Conservation (phyloP, 2,888 invertebrate genomes). For the Microctonus hyperodae region DNA sequence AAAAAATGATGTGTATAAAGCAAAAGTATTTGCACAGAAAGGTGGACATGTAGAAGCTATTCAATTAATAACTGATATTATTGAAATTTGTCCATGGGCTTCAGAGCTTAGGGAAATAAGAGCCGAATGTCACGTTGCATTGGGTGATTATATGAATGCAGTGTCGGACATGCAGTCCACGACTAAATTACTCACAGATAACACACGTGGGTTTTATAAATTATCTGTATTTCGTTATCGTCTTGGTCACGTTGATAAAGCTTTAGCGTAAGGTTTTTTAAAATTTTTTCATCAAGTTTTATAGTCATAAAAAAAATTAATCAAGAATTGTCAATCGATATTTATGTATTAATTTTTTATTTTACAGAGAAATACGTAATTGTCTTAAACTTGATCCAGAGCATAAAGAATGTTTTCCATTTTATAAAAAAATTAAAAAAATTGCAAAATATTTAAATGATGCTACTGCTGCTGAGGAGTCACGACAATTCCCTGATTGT, state of each 20-base stretch:
- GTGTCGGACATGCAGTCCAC: slow-evolving; percentile 90
- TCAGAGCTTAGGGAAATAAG: slow-evolving; percentile 82
- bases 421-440: slow-evolving; percentile 96
- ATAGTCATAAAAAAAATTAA: no score
- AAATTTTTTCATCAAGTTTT: neutral
- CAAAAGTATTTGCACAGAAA: slow-evolving; percentile 70
- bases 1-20: slow-evolving; percentile 70
- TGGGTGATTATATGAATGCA: slow-evolving; percentile 84
- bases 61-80: slow-evolving; percentile 69
- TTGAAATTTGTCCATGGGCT: slow-evolving; percentile 92
- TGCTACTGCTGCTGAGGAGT: slow-evolving; percentile 70
- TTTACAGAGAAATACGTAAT: slow-evolving; percentile 85
- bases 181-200: slow-evolving; percentile 90
- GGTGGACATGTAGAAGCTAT: slow-evolving; percentile 70
- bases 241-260: slow-evolving; percentile 90
- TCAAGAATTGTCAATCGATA: neutral
- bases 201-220: slow-evolving; percentile 84
- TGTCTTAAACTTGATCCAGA: slow-evolving; percentile 97
- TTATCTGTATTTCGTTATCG: slow-evolving; percentile 87
- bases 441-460: slow-evolving; percentile 80
- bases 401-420: slow-evolving; percentile 93
- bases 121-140: slow-evolving; percentile 81
- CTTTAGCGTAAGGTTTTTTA: slow-evolving; percentile 73
- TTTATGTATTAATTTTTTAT: neutral
- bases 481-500: slow-evolving; percentile 74